phyloP scores from a whole-genome alignment of 37 sponge, comb jelly and placozoan species.

The Aphrocallistes beatrix region DNA sequence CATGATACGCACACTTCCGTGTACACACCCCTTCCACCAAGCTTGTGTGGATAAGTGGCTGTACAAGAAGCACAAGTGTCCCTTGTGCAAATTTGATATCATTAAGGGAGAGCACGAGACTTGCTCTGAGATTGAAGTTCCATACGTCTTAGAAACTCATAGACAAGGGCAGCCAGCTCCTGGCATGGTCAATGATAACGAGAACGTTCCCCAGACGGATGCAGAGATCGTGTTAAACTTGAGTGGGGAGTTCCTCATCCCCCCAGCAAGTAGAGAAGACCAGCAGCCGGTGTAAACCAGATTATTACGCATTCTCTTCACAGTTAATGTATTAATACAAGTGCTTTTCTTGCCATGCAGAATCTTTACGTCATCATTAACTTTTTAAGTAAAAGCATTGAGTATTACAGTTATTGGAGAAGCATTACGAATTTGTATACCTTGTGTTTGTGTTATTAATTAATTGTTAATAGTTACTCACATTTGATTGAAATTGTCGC shows the following conservation, averaged over 20 bases:
- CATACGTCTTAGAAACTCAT: not conserved
- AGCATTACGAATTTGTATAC: not conserved
- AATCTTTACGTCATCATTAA: too few species aligned
- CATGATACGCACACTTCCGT: conserved; percentile 53
- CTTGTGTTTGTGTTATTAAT: not conserved
- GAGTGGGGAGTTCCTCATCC: not conserved
- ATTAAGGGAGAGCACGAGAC: conserved; percentile 18
- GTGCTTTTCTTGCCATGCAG: too few species aligned
- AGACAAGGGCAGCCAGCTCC: not conserved
- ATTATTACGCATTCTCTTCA: too few species aligned
- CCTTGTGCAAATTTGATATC: conserved; percentile 72
- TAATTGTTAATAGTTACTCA: conserved; percentile 14
- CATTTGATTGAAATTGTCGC: conserved; percentile 14
- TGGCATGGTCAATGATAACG: too few species aligned
- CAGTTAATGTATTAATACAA: too few species aligned
- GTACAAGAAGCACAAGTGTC: conserved; percentile 69
- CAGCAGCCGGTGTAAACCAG: not conserved
- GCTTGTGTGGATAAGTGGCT: conserved; percentile 93
- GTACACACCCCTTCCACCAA: conserved; percentile 91
- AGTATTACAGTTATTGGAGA: too few species aligned
- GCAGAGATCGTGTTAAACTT: not conserved
- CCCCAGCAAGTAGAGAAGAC: not conserved
- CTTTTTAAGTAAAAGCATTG: too few species aligned
- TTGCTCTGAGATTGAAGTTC: not conserved
- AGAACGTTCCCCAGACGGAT: too few species aligned